phyloP scores from a whole-genome alignment of 2,797 vertebrate species.

The Anabas testudineus region DNA sequence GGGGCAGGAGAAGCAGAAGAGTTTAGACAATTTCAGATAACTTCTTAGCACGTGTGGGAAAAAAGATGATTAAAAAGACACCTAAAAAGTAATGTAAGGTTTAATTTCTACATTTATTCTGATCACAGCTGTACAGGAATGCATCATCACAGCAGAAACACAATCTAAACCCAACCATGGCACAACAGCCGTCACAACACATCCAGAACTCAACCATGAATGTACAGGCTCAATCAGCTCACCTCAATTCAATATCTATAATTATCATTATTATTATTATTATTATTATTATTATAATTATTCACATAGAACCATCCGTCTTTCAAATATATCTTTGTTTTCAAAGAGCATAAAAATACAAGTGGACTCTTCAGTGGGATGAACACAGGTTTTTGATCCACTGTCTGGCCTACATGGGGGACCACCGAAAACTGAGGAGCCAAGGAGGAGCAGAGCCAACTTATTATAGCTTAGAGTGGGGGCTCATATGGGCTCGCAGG shows the following conservation, averaged over 20 bases:
- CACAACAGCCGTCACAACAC: slow-evolving; percentile 81
- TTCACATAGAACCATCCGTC: slow-evolving; percentile 78
- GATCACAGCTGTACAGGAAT: slow-evolving; percentile 83
- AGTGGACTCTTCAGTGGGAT: slow-evolving; percentile 75
- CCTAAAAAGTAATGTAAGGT: slow-evolving; percentile 23
- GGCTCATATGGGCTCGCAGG: slow-evolving; percentile 42
- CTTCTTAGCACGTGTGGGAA: no score
- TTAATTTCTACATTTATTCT: slow-evolving; percentile 82
- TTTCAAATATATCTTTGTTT: slow-evolving; percentile 81
- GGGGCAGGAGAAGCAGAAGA: no score
- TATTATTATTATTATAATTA: slow-evolving; percentile 49
- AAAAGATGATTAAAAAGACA: slow-evolving; percentile 8
- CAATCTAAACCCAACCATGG: slow-evolving; percentile 79
- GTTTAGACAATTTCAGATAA: not conserved
- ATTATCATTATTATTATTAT: slow-evolving; percentile 42
- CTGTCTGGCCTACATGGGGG: slow-evolving; percentile 61
- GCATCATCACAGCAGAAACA: slow-evolving; percentile 83
- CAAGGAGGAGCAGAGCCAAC: slow-evolving; percentile 51
- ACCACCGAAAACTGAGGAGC: slow-evolving; percentile 60
- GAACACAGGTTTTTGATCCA: slow-evolving; percentile 68
- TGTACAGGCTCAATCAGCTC: slow-evolving; percentile 74
- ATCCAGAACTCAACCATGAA: slow-evolving; percentile 77
- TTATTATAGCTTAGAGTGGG: slow-evolving; percentile 57
- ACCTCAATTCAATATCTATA: slow-evolving; percentile 62
- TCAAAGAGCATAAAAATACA: slow-evolving; percentile 84